phyloP scores from a whole-genome alignment of 2,888 invertebrate genomes.

The Caenorhabditis virilis region DNA sequence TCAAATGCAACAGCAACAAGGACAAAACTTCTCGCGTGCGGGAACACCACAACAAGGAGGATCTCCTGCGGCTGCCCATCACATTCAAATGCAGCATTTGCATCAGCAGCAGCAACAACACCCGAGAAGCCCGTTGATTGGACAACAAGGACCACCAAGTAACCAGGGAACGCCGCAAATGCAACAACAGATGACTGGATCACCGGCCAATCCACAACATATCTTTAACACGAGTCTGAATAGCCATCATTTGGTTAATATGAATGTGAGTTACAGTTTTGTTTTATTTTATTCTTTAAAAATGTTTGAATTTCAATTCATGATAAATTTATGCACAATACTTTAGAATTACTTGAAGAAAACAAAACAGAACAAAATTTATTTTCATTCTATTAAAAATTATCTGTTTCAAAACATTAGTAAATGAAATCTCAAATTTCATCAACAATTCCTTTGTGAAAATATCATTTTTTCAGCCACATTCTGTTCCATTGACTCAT shows the following conservation, averaged over 20 bases:
- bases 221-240: neutral
- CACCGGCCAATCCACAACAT: neutral
- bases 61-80: constrained; percentile 11
- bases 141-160: constrained; percentile 8
- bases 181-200: no score
- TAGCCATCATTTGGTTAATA: constrained; percentile 1
- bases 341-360: no score
- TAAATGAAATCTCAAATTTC: neutral
- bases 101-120: constrained; percentile 14
- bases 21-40: neutral
- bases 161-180: constrained; percentile 29
- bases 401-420: no score
- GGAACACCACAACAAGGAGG: constrained; percentile 8
- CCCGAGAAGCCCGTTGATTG: constrained; percentile 4
- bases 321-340: no score
- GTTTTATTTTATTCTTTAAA: no score
- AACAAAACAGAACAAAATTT: neutral
- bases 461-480: constrained; percentile 16
- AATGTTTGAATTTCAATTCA: no score
- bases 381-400: no score
- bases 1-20: constrained; percentile 16
- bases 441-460: neutral
- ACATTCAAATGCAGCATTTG: constrained; percentile 24
- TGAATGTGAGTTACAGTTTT: constrained; percentile 12
- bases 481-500: constrained; percentile 18